Evolutionary conservation across 1,140 invertebrate species (phyloP).

Genomic region (Antheraea pernyi): DNA sequence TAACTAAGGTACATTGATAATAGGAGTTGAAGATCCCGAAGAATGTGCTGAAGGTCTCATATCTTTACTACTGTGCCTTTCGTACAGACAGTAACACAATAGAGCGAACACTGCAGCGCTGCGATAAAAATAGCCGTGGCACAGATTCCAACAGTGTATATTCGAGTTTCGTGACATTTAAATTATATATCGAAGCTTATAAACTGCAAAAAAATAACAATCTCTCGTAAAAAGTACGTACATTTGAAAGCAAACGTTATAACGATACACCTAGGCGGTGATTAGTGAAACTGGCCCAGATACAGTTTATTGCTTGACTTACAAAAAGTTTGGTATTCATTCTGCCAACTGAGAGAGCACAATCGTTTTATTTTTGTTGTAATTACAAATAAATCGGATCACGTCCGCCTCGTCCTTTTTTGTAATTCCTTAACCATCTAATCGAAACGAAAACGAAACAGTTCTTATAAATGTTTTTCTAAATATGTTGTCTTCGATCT

Average conservation of each 20-base stretch:
- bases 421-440: slow-evolving; percentile 37
- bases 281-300: slow-evolving; percentile 21
- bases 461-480: slow-evolving; percentile 40
- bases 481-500: slow-evolving; percentile 21
- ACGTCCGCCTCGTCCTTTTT: slow-evolving; percentile 33
- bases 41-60: too few species aligned
- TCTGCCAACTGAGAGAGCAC: slow-evolving; percentile 20
- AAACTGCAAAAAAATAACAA: neutral
- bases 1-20: too few species aligned
- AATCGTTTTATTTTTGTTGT: slow-evolving; percentile 30
- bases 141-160: too few species aligned
- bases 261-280: neutral
- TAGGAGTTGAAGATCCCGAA: too few species aligned
- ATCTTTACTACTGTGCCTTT: too few species aligned
- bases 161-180: too few species aligned
- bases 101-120: too few species aligned
- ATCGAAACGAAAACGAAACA: slow-evolving; percentile 37
- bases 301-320: slow-evolving; percentile 26
- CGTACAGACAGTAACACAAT: too few species aligned
- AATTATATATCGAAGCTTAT: too few species aligned
- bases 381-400: slow-evolving; percentile 40
- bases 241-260: neutral
- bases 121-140: too few species aligned
- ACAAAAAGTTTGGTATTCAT: slow-evolving; percentile 26
- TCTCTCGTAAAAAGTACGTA: neutral